Conservation (phyloP, 2,113 vertebrate genomes). For the Neolamprologus modestus region DNA sequence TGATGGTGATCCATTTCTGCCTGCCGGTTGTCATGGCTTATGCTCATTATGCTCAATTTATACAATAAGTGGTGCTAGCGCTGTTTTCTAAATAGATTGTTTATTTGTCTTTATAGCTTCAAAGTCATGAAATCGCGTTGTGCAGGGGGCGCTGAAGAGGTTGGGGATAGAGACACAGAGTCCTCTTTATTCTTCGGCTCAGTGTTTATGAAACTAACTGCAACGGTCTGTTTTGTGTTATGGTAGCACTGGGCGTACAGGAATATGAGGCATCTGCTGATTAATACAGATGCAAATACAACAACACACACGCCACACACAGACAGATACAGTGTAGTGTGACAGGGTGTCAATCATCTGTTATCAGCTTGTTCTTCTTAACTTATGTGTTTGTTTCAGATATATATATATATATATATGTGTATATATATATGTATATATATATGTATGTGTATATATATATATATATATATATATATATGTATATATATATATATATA, state of each 20-base stretch:
- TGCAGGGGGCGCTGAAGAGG: background rate
- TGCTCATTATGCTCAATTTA: background rate
- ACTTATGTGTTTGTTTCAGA: background rate
- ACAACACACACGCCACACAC: background rate
- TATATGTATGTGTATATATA: rapidly evolving
- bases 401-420: background rate
- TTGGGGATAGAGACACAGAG: background rate
- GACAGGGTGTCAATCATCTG: background rate
- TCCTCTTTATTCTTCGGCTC: background rate
- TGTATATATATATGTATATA: rapidly evolving
- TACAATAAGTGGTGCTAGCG: background rate
- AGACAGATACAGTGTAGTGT: background rate
- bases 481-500: rapidly evolving
- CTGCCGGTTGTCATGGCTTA: background rate
- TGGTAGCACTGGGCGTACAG: background rate
- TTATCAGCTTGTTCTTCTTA: background rate
- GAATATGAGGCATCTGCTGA: background rate
- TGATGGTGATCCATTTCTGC: background rate
- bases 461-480: too few relatives aligned
- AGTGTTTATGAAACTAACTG: background rate
- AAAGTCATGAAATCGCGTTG: background rate
- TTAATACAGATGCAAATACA: background rate
- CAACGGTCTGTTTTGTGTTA: background rate
- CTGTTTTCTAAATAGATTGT: background rate
- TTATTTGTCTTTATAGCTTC: background rate